phyloP scores from a whole-genome alignment of 2,113 vertebrate species.

The Passer domesticus region DNA sequence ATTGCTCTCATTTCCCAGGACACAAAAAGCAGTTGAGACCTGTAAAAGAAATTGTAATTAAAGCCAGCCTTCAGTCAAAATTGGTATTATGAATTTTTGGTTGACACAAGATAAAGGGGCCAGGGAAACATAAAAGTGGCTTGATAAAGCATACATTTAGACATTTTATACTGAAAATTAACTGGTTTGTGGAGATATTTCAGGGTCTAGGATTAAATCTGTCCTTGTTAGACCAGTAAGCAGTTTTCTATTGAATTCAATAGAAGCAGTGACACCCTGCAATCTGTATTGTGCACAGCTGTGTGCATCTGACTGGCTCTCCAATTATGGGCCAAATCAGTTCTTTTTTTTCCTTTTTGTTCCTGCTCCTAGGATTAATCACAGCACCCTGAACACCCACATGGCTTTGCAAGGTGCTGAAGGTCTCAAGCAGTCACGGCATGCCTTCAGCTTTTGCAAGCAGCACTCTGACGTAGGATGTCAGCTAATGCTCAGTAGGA shows the following conservation, averaged over 20 bases:
- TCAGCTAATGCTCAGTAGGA: not conserved
- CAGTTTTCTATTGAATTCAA: not conserved
- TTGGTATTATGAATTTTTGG: slow-evolving; percentile 58
- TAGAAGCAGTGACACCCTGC: not conserved
- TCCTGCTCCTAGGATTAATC: not conserved
- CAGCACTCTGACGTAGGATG: not conserved
- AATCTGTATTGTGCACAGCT: not conserved
- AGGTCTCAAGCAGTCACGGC: not conserved
- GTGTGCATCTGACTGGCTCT: not conserved
- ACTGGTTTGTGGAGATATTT: not conserved
- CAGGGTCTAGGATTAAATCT: not conserved
- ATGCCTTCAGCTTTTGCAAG: not conserved
- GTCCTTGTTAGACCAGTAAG: slow-evolving; percentile 1
- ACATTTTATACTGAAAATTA: slow-evolving; percentile 53
- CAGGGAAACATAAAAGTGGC: slow-evolving; percentile 67
- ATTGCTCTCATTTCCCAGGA: slow-evolving; percentile 52
- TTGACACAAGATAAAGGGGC: slow-evolving; percentile 63
- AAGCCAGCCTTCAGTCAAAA: slow-evolving; percentile 55
- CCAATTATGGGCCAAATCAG: accelerated
- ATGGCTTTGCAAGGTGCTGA: not conserved
- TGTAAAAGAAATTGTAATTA: slow-evolving; percentile 69
- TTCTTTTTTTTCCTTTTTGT: not conserved
- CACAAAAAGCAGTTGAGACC: slow-evolving; percentile 56
- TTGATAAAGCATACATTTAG: slow-evolving; percentile 52
- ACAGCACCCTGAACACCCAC: not conserved